Conservation (phyloP, 1,140 invertebrate genomes). For the Dreissena rostriformis region DNA sequence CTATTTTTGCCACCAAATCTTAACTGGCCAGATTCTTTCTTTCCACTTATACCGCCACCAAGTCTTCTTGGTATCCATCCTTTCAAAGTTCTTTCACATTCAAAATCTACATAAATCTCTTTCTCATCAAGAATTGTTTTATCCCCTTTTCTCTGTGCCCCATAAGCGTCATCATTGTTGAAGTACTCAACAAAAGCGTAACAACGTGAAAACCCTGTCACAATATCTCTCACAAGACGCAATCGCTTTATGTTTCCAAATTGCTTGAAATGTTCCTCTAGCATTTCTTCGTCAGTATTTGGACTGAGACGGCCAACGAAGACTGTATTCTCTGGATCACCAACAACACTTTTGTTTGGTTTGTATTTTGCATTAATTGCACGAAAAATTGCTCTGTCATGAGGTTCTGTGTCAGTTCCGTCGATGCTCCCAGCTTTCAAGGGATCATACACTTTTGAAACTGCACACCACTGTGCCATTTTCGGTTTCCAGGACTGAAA, state of each 20-base stretch:
- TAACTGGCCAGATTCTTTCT: slow-evolving; percentile 93
- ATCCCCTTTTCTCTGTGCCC: slow-evolving; percentile 85
- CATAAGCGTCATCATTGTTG: slow-evolving; percentile 84
- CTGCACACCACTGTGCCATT: slow-evolving; percentile 58
- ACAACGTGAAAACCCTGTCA: slow-evolving; percentile 91
- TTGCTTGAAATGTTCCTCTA: slow-evolving; percentile 78
- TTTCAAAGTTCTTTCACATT: slow-evolving; percentile 84
- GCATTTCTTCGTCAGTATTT: slow-evolving; percentile 85
- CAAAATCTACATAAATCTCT: slow-evolving; percentile 84
- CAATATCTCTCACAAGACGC: slow-evolving; percentile 89
- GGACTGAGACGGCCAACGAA: slow-evolving; percentile 90
- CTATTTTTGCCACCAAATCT: slow-evolving; percentile 91
- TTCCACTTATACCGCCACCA: slow-evolving; percentile 93
- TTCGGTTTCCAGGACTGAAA: not conserved
- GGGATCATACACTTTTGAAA: slow-evolving; percentile 75
- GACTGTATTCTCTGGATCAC: slow-evolving; percentile 88
- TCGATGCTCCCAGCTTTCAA: slow-evolving; percentile 90
- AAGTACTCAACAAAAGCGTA: slow-evolving; percentile 94
- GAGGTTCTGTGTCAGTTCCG: slow-evolving; percentile 91
- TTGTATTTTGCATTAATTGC: slow-evolving; percentile 88
- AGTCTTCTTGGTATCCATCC: slow-evolving; percentile 93
- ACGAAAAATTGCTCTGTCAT: slow-evolving; percentile 89
- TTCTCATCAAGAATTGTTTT: slow-evolving; percentile 87
- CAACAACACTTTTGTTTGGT: slow-evolving; percentile 83
- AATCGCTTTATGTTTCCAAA: slow-evolving; percentile 85